phyloP scores from a whole-genome alignment of 92 coral and sea anemone genomes.

The Scolanthus callimorphus region DNA sequence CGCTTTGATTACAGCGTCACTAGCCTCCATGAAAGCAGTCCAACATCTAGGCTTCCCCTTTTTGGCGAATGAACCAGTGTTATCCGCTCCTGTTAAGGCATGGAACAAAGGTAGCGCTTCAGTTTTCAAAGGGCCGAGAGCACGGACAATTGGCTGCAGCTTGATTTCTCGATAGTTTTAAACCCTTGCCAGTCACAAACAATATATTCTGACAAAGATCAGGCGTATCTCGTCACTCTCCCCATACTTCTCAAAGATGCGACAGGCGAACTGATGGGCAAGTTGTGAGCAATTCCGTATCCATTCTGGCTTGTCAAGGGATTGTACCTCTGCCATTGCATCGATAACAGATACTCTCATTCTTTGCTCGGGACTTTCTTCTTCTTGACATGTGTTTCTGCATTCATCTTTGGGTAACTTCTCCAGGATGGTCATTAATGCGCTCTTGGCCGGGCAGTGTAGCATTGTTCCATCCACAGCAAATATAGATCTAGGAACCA shows the following conservation, averaged over 20 bases:
- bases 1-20: not conserved
- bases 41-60: conserved; percentile 3
- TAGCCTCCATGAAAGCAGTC: not conserved
- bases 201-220: conserved; percentile 19
- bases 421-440: conserved; percentile 41
- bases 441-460: conserved; percentile 43
- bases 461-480: conserved; percentile 61
- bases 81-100: conserved; percentile 33
- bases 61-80: conserved; percentile 10
- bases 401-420: conserved; percentile 5
- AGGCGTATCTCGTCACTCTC: conserved; percentile 40
- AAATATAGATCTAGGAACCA: conserved; percentile 42
- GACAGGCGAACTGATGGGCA: conserved; percentile 28
- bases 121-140: conserved; percentile 39
- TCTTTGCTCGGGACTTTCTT: not conserved
- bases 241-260: conserved; percentile 33
- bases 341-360: conserved; percentile 25
- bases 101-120: conserved; percentile 50
- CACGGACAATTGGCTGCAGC: conserved; percentile 36
- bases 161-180: conserved; percentile 19
- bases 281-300: conserved; percentile 34
- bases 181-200: conserved; percentile 43
- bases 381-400: not conserved
- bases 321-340: conserved; percentile 58
- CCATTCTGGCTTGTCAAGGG: conserved; percentile 49